Evolutionary conservation across 2,888 invertebrate species (phyloP).

Genomic region (Cheilosia pagana): DNA sequence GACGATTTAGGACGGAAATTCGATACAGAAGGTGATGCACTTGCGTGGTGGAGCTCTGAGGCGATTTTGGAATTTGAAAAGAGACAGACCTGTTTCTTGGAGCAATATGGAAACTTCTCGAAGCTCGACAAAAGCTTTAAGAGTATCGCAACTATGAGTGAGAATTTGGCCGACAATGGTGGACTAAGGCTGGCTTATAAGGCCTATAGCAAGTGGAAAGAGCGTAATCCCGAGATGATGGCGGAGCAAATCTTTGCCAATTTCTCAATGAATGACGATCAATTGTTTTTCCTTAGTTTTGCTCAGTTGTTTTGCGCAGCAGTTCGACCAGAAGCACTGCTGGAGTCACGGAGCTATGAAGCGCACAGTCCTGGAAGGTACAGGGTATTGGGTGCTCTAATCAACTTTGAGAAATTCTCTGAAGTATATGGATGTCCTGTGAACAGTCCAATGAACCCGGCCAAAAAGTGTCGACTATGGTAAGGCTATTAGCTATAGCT

Average conservation of each 20-base stretch:
- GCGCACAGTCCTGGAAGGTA: conserved; percentile 73
- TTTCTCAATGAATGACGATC: conserved; percentile 65
- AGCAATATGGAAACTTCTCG: conserved; percentile 74
- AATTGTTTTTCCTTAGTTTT: conserved; percentile 76
- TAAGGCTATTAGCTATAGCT: neutral
- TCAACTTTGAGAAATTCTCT: conserved; percentile 72
- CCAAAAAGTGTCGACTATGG: conserved; percentile 58
- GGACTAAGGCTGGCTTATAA: conserved; percentile 75
- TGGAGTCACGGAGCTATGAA: conserved; percentile 55
- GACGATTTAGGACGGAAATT: conserved; percentile 75
- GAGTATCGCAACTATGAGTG: conserved; percentile 62
- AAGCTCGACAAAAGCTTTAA: conserved; percentile 67
- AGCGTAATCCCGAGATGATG: conserved; percentile 21
- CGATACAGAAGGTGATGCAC: conserved; percentile 69
- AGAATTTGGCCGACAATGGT: conserved; percentile 77
- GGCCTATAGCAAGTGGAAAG: conserved; percentile 74
- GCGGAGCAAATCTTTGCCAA: conserved; percentile 56
- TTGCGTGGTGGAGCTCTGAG: conserved; percentile 74
- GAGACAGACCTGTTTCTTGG: conserved; percentile 70
- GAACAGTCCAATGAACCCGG: conserved; percentile 60
- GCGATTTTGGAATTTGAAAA: conserved; percentile 67
- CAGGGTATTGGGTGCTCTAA: conserved; percentile 69
- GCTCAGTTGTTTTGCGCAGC: conserved; percentile 76
- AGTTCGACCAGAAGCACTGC: conserved; percentile 66
- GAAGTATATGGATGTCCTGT: conserved; percentile 67